Evolutionary conservation across 2,888 invertebrate genomes (phyloP).

Genomic region (Drosophila paranaensis): DNA sequence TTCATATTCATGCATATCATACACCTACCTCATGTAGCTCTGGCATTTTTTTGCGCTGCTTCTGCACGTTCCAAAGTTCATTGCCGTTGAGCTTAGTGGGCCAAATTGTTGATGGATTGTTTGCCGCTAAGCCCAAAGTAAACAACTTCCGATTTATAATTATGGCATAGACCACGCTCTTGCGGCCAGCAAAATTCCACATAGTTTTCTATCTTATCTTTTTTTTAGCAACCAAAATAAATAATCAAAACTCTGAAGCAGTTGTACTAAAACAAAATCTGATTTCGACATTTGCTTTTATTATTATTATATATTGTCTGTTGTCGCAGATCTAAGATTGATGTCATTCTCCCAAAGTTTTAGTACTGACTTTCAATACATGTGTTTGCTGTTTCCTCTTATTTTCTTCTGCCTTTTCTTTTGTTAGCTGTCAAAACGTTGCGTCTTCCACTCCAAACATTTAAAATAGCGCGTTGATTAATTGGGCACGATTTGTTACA

Average conservation of each 20-base stretch:
- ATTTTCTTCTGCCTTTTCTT: not conserved
- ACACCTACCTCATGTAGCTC: slow-evolving; percentile 33
- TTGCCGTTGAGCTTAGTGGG: slow-evolving; percentile 43
- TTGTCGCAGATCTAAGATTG: slow-evolving; percentile 52
- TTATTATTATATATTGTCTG: slow-evolving; percentile 24
- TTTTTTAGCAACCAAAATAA: not conserved
- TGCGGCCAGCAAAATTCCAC: slow-evolving; percentile 41
- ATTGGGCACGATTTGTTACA: slow-evolving; percentile 56
- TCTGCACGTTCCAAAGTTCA: slow-evolving; percentile 53
- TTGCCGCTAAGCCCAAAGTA: slow-evolving; percentile 51
- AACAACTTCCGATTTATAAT: slow-evolving; percentile 67
- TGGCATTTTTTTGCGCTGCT: slow-evolving; percentile 5
- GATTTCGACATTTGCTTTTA: slow-evolving; percentile 11
- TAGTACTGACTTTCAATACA: slow-evolving; percentile 24
- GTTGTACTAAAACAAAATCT: slow-evolving; percentile 12
- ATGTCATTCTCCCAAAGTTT: slow-evolving; percentile 45
- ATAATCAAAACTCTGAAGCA: slow-evolving; percentile 7
- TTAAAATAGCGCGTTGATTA: slow-evolving; percentile 39
- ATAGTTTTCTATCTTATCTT: slow-evolving; percentile 51
- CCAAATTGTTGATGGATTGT: slow-evolving; percentile 59
- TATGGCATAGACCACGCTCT: slow-evolving; percentile 46
- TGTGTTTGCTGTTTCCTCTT: slow-evolving; percentile 18
- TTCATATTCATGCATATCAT: slow-evolving; percentile 23
- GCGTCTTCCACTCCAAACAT: slow-evolving; percentile 28
- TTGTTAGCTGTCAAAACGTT: slow-evolving; percentile 45